These are phyloP conservation scores for Aphelenchoides bicaudatus DNA, from an alignment of 2,888 invertebrate species.

Conservation along the genomic window DNA sequence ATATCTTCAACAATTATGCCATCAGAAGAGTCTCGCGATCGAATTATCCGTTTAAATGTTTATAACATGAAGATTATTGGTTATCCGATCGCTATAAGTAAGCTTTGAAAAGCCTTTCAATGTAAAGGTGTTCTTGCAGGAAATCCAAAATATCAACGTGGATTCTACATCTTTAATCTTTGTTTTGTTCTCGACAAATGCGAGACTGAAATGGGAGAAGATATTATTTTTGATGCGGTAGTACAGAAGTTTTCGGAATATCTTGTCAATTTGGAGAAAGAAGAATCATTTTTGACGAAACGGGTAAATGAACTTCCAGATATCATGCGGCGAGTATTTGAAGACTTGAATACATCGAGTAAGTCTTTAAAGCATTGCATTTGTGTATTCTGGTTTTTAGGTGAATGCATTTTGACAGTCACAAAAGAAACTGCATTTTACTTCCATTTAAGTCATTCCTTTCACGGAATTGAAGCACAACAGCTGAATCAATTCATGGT, in stretches of 20 bases:
- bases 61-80: constrained; percentile 55
- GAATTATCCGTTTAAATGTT: constrained; percentile 46
- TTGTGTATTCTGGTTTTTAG: constrained; percentile 26
- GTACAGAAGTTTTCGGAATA: constrained; percentile 59
- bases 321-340: constrained; percentile 45
- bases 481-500: constrained; percentile 48
- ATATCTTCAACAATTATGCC: constrained; percentile 39
- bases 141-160: constrained; percentile 37
- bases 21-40: constrained; percentile 33
- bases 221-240: constrained; percentile 58
- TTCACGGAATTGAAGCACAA: constrained; percentile 52
- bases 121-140: constrained; percentile 26
- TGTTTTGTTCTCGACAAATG: constrained; percentile 56
- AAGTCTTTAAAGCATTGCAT: not conserved
- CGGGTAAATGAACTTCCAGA: constrained; percentile 33
- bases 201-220: constrained; percentile 32
- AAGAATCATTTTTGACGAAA: constrained; percentile 42
- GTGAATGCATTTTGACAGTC: constrained; percentile 45
- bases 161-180: constrained; percentile 56
- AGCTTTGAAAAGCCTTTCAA: constrained; percentile 37
- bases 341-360: constrained; percentile 46
- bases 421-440: constrained; percentile 45
- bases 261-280: constrained; percentile 52
- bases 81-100: constrained; percentile 52
- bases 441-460: constrained; percentile 52